A percentile compares a stretch with the other conserved stretches of the same genome.
Conservation (phyloP, 2,797 vertebrate genomes). For the Austrolebias charrua region DNA sequence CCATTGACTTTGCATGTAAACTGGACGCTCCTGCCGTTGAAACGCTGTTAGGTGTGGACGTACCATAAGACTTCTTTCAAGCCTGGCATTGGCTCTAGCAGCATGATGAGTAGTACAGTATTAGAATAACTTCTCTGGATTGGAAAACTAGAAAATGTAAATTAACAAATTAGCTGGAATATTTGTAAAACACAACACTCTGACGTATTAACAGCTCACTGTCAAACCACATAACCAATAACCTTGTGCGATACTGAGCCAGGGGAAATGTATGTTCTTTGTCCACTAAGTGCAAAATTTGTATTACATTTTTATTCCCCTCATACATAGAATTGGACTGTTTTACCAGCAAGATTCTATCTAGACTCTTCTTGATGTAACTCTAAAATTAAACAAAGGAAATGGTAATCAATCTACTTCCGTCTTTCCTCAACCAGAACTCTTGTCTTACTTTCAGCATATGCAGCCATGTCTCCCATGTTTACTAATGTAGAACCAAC, state of each 20-base stretch:
- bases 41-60: no score
- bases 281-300: constrained; percentile 32
- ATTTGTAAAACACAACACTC: constrained; percentile 22
- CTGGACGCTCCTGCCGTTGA: no score
- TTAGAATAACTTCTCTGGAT: constrained; percentile 61
- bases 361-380: constrained; percentile 15
- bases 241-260: constrained; percentile 13
- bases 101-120: constrained; percentile 50
- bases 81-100: constrained; percentile 50
- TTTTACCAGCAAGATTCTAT: constrained; percentile 3
- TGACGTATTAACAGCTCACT: constrained; percentile 29
- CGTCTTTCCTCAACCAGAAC: constrained; percentile 42
- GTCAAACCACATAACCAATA: constrained; percentile 37
- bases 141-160: constrained; percentile 68
- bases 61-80: constrained; percentile 64
- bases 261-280: constrained; percentile 11
- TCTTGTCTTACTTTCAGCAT: constrained; percentile 57
- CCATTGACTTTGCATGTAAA: no score
- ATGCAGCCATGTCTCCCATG: constrained; percentile 61
- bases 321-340: constrained; percentile 12
- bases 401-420: constrained; percentile 38
- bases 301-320: constrained; percentile 32
- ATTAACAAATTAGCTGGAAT: constrained; percentile 49
- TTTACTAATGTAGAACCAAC: constrained; percentile 75
- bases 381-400: constrained; percentile 19